Base-by-base conservation (phyloP, 2,113 vertebrate species). In the Mellivora capensis region DNA sequence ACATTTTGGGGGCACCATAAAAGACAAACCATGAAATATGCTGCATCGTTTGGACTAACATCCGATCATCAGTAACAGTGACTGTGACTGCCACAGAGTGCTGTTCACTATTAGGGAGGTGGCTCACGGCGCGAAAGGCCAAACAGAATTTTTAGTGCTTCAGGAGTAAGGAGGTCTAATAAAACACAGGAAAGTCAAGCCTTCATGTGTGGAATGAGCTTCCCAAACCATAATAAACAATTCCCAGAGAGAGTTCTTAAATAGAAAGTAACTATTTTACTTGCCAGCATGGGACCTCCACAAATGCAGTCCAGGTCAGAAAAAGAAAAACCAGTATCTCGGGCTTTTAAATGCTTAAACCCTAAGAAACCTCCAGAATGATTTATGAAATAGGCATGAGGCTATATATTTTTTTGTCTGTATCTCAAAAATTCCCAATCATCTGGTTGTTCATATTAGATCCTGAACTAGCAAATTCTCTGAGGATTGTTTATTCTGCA, bases 321-420 rank as follows among this genome's bases (percentile, higher is more conserved):
- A 84, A 91, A 94, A 94, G 81, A 93, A 95, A 93, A 94, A 13
- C 13, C 31, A 93, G 59, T 62, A 74, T 54, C 47, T 96, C 47
- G 44, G n/a, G n/a, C 17, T 83, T 86, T 54, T 14, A 67, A 67
- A 57, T 52, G 27, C 6, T 52, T 80, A 61, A 31, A 89, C 59
- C 37, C 52, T 90, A 93, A 89, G 94, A 96, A 96, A 82, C 3
- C 31, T 79, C 42, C 61, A 93, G 67, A 91, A 59, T n/a, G 34
- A 72, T 29, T 82, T 83, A 44, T 29, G 49, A 96, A 87, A 59
- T 49, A 87, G 44, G 7, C 37, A 9, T 74, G 20, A 95, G 82
- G 18, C 34, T 61, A 39, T 82, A 67, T 8, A 93, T 39, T 80
- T 80, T 31, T 91, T 39, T 83, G 52, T 57, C 67, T 52, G 81